These are phyloP conservation scores for Volucella inflata DNA, from an alignment of 2,888 invertebrate genomes.

Conservation along the genomic window DNA sequence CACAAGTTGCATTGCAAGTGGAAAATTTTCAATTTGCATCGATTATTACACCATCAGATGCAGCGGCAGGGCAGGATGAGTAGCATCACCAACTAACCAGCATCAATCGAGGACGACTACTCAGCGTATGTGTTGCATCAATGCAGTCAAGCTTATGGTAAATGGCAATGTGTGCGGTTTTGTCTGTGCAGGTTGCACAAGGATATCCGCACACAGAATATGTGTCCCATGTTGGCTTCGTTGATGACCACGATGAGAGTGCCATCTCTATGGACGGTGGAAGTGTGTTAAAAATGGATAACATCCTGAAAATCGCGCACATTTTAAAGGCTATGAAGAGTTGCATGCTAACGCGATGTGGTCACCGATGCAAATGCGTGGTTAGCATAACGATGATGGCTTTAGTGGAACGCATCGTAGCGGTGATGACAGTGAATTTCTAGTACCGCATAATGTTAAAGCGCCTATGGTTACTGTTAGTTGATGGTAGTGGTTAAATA, in stretches of 20 bases:
- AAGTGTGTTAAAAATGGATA: slow-evolving; percentile 71
- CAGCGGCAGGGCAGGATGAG: slow-evolving; percentile 1
- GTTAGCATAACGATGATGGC: slow-evolving; percentile 65
- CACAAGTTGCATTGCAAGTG: slow-evolving; percentile 31
- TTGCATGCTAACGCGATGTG: slow-evolving; percentile 62
- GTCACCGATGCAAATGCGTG: slow-evolving; percentile 70
- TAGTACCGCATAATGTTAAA: slow-evolving; percentile 55
- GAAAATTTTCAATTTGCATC: slow-evolving; percentile 70
- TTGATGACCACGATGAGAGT: slow-evolving; percentile 60
- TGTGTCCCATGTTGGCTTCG: slow-evolving; percentile 44
- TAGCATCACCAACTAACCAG: slow-evolving; percentile 15
- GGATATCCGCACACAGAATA: slow-evolving; percentile 40
- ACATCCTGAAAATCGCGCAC: slow-evolving; percentile 67
- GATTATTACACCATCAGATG: slow-evolving; percentile 62
- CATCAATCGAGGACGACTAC: not conserved
- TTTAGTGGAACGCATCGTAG: slow-evolving; percentile 21
- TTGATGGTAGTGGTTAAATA: slow-evolving; percentile 59
- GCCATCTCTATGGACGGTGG: slow-evolving; percentile 48
- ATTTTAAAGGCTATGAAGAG: slow-evolving; percentile 61
- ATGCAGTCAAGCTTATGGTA: slow-evolving; percentile 34
- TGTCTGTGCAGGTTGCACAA: slow-evolving; percentile 13
- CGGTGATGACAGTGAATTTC: slow-evolving; percentile 50
- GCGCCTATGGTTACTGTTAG: slow-evolving; percentile 55
- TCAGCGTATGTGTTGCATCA: not conserved
- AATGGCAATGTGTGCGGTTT: slow-evolving; percentile 58